Base-by-base conservation (phyloP, 2,888 invertebrate genomes). In the Leptopilina syphax region DNA sequence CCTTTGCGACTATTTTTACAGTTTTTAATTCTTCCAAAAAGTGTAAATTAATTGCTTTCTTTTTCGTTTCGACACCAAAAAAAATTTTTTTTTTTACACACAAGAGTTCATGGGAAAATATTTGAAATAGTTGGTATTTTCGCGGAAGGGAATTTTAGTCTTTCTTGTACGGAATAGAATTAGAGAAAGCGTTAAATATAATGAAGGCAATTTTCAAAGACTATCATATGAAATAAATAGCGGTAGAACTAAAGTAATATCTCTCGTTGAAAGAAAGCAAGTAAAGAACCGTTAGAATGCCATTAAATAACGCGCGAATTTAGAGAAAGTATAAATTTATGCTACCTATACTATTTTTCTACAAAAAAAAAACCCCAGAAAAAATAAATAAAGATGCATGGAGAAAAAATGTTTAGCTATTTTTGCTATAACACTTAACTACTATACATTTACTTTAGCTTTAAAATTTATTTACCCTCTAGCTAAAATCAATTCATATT, bases 241-340 rank as follows among this genome's bases (percentile, higher is more conserved):
- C 60, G 60, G 60, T 60, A 60, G n/a, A 60, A 60, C 60, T 60
- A 60, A 60, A 60, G 60, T 60, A 60, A 60, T 60, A 60, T 60
- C 50, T 60, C 60, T 60, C 18, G 60, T 60, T 13, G 60, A 60
- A 60, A 60, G 60, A 60, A 60, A 60, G 57, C 57, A 57, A 50
- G n/a, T 60, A 60, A 60, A 18, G 60, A 60, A n/a, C 60, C 57
- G 57, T 57, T 57, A 57, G 57, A 57, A 57, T 57, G 57, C 57
- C 57, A 57, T 44, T 57, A 57, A 57, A n/a, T 57, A 57, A 57
- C 60, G 60, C 60, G 60, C 60, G 18, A 60, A 60, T 60, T 60
- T 60, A 60, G 60, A 60, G 60, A 60, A n/a, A 60, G n/a, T n/a
- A 13, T 12, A 57, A 57, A 34, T 34, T 34, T 34, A 34, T 34